Evolutionary conservation across 2,797 vertebrate species (phyloP).

Genomic region (Masticophis lateralis): DNA sequence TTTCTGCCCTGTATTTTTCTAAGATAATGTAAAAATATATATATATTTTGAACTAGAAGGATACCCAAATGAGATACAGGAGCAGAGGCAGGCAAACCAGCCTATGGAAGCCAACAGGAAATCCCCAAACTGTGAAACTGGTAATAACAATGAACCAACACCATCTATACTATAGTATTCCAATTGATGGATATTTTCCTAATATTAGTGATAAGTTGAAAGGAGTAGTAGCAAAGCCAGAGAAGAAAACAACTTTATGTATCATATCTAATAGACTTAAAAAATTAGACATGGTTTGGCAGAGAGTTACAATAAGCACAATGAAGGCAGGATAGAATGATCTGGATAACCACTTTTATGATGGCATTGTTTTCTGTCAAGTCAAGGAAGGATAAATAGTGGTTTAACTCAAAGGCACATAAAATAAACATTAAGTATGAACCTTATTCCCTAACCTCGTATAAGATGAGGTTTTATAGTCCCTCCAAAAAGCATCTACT

Average conservation of each 20-base stretch:
- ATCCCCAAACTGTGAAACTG: background rate
- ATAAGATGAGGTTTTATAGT: background rate
- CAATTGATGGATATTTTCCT: background rate
- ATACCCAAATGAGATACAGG: background rate
- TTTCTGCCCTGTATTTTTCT: background rate
- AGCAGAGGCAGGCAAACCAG: background rate
- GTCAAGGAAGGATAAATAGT: background rate
- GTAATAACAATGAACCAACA: background rate
- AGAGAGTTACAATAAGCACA: background rate
- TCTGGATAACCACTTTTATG: background rate
- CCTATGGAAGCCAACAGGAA: background rate
- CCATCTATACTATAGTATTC: background rate
- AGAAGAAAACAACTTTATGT: background rate
- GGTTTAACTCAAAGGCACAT: background rate
- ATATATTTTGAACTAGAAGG: background rate
- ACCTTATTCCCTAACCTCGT: background rate
- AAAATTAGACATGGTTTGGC: background rate
- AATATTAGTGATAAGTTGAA: background rate
- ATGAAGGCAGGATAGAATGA: background rate
- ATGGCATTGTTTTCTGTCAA: background rate
- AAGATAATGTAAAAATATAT: background rate
- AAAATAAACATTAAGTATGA: background rate
- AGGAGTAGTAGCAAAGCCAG: background rate
- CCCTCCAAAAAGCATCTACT: background rate
- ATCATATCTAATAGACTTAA: background rate